These are phyloP conservation scores for Gymnosoma rotundatum DNA, from an alignment of 2,888 invertebrate genomes.

Conservation along the genomic window DNA sequence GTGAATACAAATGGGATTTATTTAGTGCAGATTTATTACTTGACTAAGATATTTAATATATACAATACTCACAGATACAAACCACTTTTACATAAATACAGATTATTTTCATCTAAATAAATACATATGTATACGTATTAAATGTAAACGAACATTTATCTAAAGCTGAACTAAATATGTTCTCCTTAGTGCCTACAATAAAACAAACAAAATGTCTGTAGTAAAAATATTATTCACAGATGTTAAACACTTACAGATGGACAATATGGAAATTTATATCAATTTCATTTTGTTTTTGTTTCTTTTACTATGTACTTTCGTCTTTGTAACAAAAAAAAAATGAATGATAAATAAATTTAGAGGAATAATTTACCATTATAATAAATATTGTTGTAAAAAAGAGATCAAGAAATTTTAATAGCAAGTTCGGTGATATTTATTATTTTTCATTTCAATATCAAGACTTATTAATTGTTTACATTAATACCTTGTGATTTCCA, in stretches of 20 bases:
- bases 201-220: slow-evolving; percentile 16
- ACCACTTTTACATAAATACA: background rate
- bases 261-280: slow-evolving; percentile 46
- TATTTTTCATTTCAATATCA: no score
- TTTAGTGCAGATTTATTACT: slow-evolving; percentile 68
- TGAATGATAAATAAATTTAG: slow-evolving; percentile 4
- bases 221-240: slow-evolving; percentile 30
- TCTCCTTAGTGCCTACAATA: background rate
- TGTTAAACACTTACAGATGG: slow-evolving; percentile 48
- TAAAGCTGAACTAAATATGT: slow-evolving; percentile 18
- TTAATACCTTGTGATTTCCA: no score
- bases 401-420: no score
- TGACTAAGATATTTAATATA: slow-evolving; percentile 52
- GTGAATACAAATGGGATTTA: slow-evolving; percentile 71
- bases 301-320: slow-evolving; percentile 6
- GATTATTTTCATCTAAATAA: background rate
- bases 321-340: slow-evolving; percentile 5
- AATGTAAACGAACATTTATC: slow-evolving; percentile 37
- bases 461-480: no score
- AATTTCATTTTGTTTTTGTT: slow-evolving; percentile 33
- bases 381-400: slow-evolving; percentile 4
- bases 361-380: background rate
- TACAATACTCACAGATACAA: slow-evolving; percentile 16
- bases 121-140: background rate
- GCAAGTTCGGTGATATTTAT: no score